phyloP scores from a whole-genome alignment of 2,888 invertebrate genomes.

The Saturnia japonica region DNA sequence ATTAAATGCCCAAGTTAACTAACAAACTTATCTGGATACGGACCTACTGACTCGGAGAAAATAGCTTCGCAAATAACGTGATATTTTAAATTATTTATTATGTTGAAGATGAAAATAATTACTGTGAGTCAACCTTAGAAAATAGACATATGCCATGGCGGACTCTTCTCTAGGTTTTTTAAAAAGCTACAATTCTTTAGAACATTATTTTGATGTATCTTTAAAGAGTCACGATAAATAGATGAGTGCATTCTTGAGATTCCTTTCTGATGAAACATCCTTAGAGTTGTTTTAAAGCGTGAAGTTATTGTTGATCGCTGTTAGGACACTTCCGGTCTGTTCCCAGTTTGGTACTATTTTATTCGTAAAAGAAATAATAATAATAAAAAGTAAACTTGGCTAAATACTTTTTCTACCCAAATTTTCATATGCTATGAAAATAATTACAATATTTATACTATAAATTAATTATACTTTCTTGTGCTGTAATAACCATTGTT shows the following conservation, averaged over 20 bases:
- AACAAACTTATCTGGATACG: no score
- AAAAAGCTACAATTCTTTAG: no score
- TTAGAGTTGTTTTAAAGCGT: slow-evolving; percentile 13
- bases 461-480: background rate
- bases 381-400: background rate
- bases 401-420: background rate
- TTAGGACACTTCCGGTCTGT: slow-evolving; percentile 1
- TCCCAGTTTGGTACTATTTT: background rate
- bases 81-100: no score
- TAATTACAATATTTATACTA: background rate
- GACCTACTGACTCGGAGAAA: no score
- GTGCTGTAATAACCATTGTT: background rate
- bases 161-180: no score
- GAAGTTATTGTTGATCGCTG: background rate
- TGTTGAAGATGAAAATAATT: no score
- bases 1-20: no score
- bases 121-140: no score
- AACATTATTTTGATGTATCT: background rate
- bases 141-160: no score
- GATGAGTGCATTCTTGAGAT: slow-evolving; percentile 23
- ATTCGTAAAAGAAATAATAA: background rate
- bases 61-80: no score
- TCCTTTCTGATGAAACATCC: slow-evolving; percentile 19
- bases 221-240: background rate
- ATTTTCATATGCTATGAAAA: background rate